Conservation (phyloP, 2,888 invertebrate species). For the Drosophila prostipennis region DNA sequence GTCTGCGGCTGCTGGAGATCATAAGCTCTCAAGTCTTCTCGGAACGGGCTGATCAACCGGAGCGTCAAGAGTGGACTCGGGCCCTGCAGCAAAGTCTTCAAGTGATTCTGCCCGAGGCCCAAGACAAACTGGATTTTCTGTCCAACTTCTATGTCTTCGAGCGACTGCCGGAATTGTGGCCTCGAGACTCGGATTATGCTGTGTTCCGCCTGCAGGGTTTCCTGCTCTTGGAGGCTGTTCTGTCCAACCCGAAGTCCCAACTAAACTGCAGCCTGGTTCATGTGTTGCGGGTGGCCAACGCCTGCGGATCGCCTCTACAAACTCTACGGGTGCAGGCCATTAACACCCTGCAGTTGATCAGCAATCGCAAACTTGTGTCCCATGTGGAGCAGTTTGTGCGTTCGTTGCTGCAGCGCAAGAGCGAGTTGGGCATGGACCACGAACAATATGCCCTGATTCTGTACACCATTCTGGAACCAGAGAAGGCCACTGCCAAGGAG, state of each 20-base stretch:
- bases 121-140: slow-evolving; percentile 86
- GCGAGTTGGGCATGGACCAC: slow-evolving; percentile 88
- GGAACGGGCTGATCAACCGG: slow-evolving; percentile 35
- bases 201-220: slow-evolving; percentile 86
- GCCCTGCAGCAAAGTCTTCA: slow-evolving; percentile 84
- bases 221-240: slow-evolving; percentile 70
- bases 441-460: slow-evolving; percentile 88
- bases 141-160: slow-evolving; percentile 85
- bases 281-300: slow-evolving; percentile 83
- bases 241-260: slow-evolving; percentile 34
- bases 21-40: slow-evolving; percentile 46
- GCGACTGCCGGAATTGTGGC: slow-evolving; percentile 40
- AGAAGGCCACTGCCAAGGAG: slow-evolving; percentile 31
- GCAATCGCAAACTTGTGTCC: slow-evolving; percentile 28
- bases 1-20: slow-evolving; percentile 70
- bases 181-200: slow-evolving; percentile 81
- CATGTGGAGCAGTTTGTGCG: slow-evolving; percentile 83
- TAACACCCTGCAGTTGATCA: slow-evolving; percentile 84
- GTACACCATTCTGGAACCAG: slow-evolving; percentile 85
- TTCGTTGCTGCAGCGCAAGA: slow-evolving; percentile 82
- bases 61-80: slow-evolving; percentile 68
- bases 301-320: slow-evolving; percentile 86
- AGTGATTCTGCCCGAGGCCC: slow-evolving; percentile 84
- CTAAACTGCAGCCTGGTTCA: slow-evolving; percentile 58
- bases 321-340: slow-evolving; percentile 86